Evolutionary conservation across 2,888 invertebrate genomes (phyloP).

Genomic region (Nomada ruficornis): DNA sequence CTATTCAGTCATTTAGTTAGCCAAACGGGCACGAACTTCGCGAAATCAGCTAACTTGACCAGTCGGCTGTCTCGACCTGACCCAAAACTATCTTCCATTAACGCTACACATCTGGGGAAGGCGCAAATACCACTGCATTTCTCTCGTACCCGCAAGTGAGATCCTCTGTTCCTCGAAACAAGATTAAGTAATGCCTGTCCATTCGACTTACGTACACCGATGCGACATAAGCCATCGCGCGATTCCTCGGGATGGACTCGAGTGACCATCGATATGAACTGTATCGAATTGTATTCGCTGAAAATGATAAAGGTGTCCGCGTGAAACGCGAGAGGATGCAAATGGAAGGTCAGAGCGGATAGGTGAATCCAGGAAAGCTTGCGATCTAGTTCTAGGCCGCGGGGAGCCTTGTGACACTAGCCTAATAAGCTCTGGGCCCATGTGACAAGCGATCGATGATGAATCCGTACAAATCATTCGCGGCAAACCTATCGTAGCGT

Average conservation of each 20-base stretch:
- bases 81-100: not conserved
- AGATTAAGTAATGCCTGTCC: slow-evolving; percentile 51
- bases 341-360: slow-evolving; percentile 32
- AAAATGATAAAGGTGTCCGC: not conserved
- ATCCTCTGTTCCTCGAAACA: slow-evolving; percentile 62
- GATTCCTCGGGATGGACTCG: not conserved
- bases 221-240: not conserved
- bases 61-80: not conserved
- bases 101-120: not conserved
- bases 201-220: not conserved
- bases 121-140: slow-evolving; percentile 20
- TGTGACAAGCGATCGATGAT: slow-evolving; percentile 82
- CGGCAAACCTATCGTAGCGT: slow-evolving; percentile 54
- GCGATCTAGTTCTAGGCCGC: slow-evolving; percentile 82
- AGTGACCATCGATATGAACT: too few relatives aligned
- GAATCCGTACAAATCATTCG: slow-evolving; percentile 82
- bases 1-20: not conserved
- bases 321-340: not conserved
- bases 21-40: not conserved
- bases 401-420: slow-evolving; percentile 81
- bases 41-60: not conserved
- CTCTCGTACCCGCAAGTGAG: slow-evolving; percentile 43
- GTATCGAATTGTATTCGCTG: too few relatives aligned
- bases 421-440: slow-evolving; percentile 82
- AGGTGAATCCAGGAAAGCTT: slow-evolving; percentile 22